Base-by-base conservation (phyloP, 2,113 vertebrate genomes). In the Salvelinus sp. region DNA sequence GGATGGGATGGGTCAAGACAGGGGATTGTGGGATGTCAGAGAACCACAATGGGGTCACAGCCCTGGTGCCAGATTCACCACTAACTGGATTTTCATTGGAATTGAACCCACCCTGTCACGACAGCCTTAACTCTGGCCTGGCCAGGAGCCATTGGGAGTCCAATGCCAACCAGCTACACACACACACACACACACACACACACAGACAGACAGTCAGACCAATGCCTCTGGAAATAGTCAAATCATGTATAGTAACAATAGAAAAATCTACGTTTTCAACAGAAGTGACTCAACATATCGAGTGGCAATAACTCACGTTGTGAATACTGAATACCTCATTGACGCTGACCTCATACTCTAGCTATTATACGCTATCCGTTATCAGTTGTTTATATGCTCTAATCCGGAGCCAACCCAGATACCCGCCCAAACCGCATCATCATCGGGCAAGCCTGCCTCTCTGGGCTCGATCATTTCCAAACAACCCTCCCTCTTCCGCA, bases 301-400 rank as follows among this genome's bases (percentile, higher is more conserved):
- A 54, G 16, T 18, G 16, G 16, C 16, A 54, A 54, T 54, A 14
- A 44, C 3, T 57, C 54, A 57, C 4, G 54, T 57, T 73, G 30
- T 58, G 68, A 50, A 5, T 60, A 13, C 74, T 12, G 0, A 54
- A 60, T 4, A 38, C 7, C n/a, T 65, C 71, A 64, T 66, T 74
- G 65, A 30, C 58, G 33, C 27, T 54, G 25, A 30, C 65, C 65
- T 28, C 48, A 50, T 50, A 50, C 48, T 50, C 64, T 80, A 47
- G 66, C n/a, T 57, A 22, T n/a, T 30, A 38, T 16, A 38, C 18
- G 2, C 16, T 28, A 38, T 68, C 30, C 28, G 30, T 20, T 20
- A 33, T 9, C 20, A 2, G 1, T 48, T 23, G 7, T 0, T 54
- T 23, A 48, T 44, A 33, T 23, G 28, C 30, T 28, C 2, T 54